Evolutionary conservation across 2,888 invertebrate genomes (phyloP).

Genomic region (Mesorhabditis sp.): DNA sequence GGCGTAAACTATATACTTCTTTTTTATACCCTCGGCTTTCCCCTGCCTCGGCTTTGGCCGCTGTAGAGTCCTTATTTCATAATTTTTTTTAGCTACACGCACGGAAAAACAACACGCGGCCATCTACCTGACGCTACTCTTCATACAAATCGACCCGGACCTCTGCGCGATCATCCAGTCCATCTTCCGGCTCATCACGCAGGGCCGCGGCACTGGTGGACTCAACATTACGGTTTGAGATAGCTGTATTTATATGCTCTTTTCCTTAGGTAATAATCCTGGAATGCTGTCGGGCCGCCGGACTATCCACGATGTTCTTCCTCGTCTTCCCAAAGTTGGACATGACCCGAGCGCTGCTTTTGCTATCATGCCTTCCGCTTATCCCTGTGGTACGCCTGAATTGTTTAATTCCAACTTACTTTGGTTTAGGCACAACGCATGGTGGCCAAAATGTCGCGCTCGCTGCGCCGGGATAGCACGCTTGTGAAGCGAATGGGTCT

Average conservation of each 20-base stretch:
- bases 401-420: not conserved
- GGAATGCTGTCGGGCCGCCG: conserved; percentile 37
- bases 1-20: not conserved
- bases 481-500: not conserved
- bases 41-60: not conserved
- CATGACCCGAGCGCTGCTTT: conserved; percentile 22
- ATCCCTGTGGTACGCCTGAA: conserved; percentile 17
- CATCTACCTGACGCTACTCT: conserved; percentile 30
- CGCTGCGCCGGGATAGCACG: not conserved
- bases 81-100: conserved; percentile 22
- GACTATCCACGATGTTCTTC: conserved; percentile 37
- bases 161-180: conserved; percentile 31
- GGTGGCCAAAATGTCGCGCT: not conserved
- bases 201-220: conserved; percentile 19
- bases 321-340: conserved; percentile 38
- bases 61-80: not conserved
- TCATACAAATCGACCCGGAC: conserved; percentile 50
- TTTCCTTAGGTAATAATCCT: conserved; percentile 36
- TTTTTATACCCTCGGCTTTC: not conserved
- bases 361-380: conserved; percentile 26
- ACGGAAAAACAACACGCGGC: conserved; percentile 30
- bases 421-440: not conserved
- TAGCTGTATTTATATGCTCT: not conserved
- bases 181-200: conserved; percentile 23
- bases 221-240: conserved; percentile 15